These are phyloP conservation scores for Alethe diademata DNA, from an alignment of 2,113 vertebrate species.

Conservation along the genomic window DNA sequence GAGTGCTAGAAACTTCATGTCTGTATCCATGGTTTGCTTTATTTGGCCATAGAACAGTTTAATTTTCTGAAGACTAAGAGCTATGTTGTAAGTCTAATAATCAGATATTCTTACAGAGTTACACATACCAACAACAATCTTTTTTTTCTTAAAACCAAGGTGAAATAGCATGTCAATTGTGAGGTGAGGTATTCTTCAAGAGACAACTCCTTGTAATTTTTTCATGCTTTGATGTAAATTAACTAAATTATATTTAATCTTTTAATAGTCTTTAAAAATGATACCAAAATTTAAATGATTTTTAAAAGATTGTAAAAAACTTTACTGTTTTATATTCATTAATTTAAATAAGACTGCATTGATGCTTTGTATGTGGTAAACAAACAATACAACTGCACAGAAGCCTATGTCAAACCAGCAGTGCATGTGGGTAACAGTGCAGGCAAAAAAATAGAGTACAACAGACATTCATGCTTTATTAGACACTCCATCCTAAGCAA, in stretches of 20 bases:
- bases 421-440: not conserved
- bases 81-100: not conserved
- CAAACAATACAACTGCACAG: not conserved
- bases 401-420: not conserved
- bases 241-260: not conserved
- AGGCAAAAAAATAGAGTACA: not conserved
- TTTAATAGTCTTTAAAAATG: not conserved
- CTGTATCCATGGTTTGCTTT: not conserved
- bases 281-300: not conserved
- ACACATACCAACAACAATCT: accelerated
- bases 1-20: not conserved
- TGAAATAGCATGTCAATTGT: not conserved
- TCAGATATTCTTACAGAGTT: not conserved
- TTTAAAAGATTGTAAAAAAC: not conserved
- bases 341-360: not conserved
- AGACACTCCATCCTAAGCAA: not conserved
- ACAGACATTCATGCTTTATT: conserved; percentile 31
- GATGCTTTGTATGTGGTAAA: not conserved
- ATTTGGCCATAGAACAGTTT: not conserved
- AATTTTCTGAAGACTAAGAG: not conserved
- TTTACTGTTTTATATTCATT: not conserved
- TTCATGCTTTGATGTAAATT: not conserved
- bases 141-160: not conserved
- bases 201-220: not conserved
- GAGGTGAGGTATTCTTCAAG: not conserved